Conservation (phyloP, 2,797 vertebrate species). For the Alauda arvensis region DNA sequence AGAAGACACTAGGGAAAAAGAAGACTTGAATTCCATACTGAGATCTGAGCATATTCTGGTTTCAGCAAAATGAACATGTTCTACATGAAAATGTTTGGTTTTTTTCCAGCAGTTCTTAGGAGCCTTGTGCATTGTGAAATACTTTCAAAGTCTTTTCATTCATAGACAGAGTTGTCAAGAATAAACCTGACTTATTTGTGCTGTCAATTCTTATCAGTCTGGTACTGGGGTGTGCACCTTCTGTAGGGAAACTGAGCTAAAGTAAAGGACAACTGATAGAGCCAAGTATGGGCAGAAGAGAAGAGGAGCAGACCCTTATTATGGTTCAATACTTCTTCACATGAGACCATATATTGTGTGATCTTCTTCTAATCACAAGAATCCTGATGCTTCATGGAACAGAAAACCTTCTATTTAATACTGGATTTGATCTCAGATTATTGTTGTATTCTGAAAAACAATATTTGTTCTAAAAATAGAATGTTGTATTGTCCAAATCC, state of each 20-base stretch:
- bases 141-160: background rate
- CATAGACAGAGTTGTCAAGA: background rate
- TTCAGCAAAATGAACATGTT: background rate
- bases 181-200: background rate
- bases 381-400: background rate
- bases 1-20: background rate
- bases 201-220: background rate
- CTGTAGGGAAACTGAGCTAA: background rate
- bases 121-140: background rate
- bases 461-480: constrained; percentile 4
- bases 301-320: background rate
- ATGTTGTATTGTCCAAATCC: background rate
- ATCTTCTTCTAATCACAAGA: background rate
- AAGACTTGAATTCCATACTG: background rate
- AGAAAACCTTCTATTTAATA: background rate
- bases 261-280: background rate
- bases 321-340: background rate
- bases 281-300: background rate
- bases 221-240: background rate
- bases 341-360: background rate
- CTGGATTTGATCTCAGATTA: background rate
- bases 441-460: background rate
- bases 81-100: background rate
- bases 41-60: background rate
- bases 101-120: background rate